Conservation (phyloP, 2,797 vertebrate genomes). For the Natrix natrix region DNA sequence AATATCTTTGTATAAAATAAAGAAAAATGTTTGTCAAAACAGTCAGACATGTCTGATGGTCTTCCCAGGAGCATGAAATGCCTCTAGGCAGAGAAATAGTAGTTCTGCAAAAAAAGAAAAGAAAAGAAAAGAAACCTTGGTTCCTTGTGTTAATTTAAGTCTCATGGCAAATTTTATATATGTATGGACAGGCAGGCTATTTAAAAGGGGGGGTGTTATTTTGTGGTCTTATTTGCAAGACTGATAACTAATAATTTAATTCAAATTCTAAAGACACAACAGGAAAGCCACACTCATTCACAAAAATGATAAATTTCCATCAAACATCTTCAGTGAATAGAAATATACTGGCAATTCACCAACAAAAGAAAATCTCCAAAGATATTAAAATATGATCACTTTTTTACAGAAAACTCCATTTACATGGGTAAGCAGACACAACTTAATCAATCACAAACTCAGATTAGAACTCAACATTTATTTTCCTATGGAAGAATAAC, state of each 20-base stretch:
- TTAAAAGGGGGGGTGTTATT: neutral
- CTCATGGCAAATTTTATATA: neutral
- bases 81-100: neutral
- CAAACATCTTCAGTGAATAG: constrained; percentile 33
- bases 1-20: neutral
- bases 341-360: constrained; percentile 25
- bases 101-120: neutral
- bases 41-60: neutral
- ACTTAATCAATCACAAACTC: neutral
- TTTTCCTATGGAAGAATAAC: neutral
- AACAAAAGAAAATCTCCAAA: constrained; percentile 15
- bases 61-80: neutral
- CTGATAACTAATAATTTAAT: neutral
- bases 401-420: neutral
- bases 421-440: neutral
- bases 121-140: neutral
- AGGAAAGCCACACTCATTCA: neutral
- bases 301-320: neutral
- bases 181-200: neutral
- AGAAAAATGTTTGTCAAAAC: neutral
- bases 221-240: neutral
- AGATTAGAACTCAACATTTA: neutral
- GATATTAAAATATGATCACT: neutral
- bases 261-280: neutral
- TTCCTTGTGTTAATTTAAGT: neutral